Evolutionary conservation across 2,888 invertebrate species (phyloP).

Genomic region (Drosophila recens): DNA sequence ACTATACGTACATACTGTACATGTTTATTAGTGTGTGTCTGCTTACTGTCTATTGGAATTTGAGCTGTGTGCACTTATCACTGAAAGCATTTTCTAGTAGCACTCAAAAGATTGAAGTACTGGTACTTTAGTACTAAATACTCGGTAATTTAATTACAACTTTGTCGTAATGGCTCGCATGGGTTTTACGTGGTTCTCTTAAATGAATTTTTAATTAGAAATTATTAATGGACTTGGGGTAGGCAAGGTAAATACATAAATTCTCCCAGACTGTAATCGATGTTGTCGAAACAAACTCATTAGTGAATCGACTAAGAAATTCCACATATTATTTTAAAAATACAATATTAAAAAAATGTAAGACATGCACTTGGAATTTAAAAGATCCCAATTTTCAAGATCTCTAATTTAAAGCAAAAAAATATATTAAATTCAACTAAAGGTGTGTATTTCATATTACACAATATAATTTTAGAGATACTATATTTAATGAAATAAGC

Average conservation of each 20-base stretch:
- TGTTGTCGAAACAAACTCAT: too few relatives aligned
- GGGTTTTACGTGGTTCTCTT: not conserved
- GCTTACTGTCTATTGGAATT: slow-evolving; percentile 45
- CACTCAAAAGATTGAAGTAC: slow-evolving; percentile 16
- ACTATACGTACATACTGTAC: not conserved
- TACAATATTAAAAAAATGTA: not conserved
- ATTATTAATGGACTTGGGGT: slow-evolving; percentile 36
- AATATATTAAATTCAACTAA: too few relatives aligned
- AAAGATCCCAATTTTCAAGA: not conserved
- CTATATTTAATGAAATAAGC: not conserved
- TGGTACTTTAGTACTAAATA: slow-evolving; percentile 4
- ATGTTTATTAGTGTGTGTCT: not conserved
- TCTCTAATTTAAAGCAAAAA: too few relatives aligned
- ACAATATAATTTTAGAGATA: not conserved
- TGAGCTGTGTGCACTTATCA: slow-evolving; percentile 48
- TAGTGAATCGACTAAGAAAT: not conserved
- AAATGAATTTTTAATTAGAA: not conserved
- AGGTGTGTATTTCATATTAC: too few relatives aligned
- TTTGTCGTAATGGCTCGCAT: slow-evolving; percentile 12
- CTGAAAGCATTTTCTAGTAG: slow-evolving; percentile 46
- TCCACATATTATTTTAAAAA: not conserved
- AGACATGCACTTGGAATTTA: not conserved
- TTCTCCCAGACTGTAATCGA: not conserved
- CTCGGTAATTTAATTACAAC: slow-evolving; percentile 8
- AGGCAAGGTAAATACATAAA: slow-evolving; percentile 32